phyloP scores from a whole-genome alignment of 2,888 invertebrate species.

The Tenthredo mesomela region DNA sequence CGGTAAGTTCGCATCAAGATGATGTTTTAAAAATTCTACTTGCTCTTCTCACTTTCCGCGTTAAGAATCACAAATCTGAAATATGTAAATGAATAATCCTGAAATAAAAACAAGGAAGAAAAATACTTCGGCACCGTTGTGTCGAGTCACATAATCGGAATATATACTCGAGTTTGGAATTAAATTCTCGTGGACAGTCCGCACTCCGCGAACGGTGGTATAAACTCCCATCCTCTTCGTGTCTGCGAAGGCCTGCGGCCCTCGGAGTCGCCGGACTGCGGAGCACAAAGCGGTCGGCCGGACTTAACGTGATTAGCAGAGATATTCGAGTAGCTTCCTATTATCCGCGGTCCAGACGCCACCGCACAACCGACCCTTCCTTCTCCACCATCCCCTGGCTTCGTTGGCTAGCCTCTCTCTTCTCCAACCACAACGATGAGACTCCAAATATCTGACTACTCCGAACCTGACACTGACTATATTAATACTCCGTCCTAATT shows the following conservation, averaged over 20 bases:
- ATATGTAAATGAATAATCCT: neutral
- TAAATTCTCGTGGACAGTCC: conserved; percentile 40
- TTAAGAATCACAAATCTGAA: neutral
- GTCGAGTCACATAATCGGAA: neutral
- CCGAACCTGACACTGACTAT: conserved; percentile 6
- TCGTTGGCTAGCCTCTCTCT: conserved; percentile 38
- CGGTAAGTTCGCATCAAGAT: neutral
- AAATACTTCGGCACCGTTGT: neutral
- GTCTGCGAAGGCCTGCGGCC: conserved; percentile 52
- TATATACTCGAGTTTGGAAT: conserved; percentile 19
- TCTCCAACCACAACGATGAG: conserved; percentile 15
- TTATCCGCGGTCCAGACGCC: conserved; percentile 76
- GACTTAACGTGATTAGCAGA: conserved; percentile 77
- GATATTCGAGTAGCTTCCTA: conserved; percentile 73
- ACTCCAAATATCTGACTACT: conserved; percentile 39
- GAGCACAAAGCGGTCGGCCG: conserved; percentile 75
- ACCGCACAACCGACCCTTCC: conserved; percentile 60
- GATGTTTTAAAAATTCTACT: neutral
- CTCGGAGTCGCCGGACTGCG: conserved; percentile 58
- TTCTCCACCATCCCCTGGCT: conserved; percentile 35
- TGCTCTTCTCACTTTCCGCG: neutral
- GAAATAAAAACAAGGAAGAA: neutral
- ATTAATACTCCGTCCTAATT: neutral
- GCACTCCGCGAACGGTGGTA: conserved; percentile 20
- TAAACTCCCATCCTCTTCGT: conserved; percentile 60